Evolutionary conservation across 2,797 vertebrate genomes (phyloP).

Genomic region (Dromococcyx pavoninus): DNA sequence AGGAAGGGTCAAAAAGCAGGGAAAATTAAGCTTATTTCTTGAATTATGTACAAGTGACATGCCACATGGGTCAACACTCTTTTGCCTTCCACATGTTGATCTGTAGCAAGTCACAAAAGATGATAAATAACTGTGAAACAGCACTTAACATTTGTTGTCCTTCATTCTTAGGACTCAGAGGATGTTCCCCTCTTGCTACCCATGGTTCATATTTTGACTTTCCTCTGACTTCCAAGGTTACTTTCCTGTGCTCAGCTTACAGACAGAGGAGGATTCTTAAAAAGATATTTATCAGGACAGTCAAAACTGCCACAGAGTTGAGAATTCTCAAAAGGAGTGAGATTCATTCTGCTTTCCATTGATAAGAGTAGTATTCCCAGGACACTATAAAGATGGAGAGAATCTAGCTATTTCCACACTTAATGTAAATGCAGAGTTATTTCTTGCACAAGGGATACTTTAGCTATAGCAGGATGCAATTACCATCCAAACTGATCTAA

Average conservation of each 20-base stretch:
- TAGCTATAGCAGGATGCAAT: background rate
- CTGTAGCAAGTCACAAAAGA: background rate
- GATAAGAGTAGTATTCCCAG: background rate
- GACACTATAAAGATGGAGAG: background rate
- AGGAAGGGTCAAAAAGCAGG: background rate
- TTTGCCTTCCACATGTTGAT: background rate
- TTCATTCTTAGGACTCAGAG: background rate
- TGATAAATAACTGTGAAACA: background rate
- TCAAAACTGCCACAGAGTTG: background rate
- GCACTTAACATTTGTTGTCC: background rate
- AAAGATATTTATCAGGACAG: background rate
- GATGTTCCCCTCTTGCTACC: background rate
- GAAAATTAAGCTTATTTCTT: background rate
- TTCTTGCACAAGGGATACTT: slow-evolving; percentile 1
- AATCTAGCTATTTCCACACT: background rate
- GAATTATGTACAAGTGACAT: background rate
- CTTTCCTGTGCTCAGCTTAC: background rate
- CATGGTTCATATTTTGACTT: background rate
- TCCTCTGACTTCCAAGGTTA: background rate
- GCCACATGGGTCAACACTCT: background rate
- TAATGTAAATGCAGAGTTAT: background rate
- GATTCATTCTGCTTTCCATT: background rate
- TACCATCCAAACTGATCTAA: background rate
- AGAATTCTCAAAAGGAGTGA: background rate
- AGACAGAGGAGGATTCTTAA: background rate